These are phyloP conservation scores for Mechanitis mazaeus DNA, from an alignment of 2,888 invertebrate genomes.

Conservation along the genomic window DNA sequence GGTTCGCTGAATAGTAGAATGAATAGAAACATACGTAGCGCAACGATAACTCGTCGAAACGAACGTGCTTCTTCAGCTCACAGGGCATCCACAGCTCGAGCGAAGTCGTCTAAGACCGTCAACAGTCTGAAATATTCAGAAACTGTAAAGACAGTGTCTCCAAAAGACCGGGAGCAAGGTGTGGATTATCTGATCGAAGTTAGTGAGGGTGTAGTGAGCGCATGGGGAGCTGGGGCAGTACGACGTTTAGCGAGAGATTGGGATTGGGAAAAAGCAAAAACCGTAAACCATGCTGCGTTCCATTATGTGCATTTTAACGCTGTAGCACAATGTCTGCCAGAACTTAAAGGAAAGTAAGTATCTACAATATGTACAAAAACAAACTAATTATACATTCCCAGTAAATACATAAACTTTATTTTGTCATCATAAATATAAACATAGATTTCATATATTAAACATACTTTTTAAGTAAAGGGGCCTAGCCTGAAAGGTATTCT, in stretches of 20 bases:
- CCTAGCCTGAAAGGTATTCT: no score
- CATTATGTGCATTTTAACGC: slow-evolving; percentile 92
- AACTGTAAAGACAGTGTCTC: slow-evolving; percentile 66
- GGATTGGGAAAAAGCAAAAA: slow-evolving; percentile 85
- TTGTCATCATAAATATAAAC: neutral
- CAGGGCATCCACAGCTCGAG: slow-evolving; percentile 80
- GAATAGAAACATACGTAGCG: slow-evolving; percentile 69
- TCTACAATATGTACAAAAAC: neutral
- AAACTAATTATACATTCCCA: neutral
- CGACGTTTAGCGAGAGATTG: slow-evolving; percentile 88
- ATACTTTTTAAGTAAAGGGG: neutral
- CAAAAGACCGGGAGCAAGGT: slow-evolving; percentile 84
- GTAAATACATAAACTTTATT: neutral
- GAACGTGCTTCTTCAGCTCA: slow-evolving; percentile 70
- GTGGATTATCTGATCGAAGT: slow-evolving; percentile 95
- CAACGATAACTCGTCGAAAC: slow-evolving; percentile 61
- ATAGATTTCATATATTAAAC: no score
- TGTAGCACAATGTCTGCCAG: slow-evolving; percentile 83
- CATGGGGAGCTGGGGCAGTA: slow-evolving; percentile 92
- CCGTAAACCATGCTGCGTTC: slow-evolving; percentile 89
- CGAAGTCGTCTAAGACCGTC: slow-evolving; percentile 73
- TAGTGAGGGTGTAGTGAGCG: slow-evolving; percentile 86
- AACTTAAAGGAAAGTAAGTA: slow-evolving; percentile 80
- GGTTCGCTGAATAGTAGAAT: slow-evolving; percentile 56
- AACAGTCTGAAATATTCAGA: slow-evolving; percentile 68